These are phyloP conservation scores for Ammospiza caudacuta DNA, from an alignment of 2,113 vertebrate species.

Conservation along the genomic window DNA sequence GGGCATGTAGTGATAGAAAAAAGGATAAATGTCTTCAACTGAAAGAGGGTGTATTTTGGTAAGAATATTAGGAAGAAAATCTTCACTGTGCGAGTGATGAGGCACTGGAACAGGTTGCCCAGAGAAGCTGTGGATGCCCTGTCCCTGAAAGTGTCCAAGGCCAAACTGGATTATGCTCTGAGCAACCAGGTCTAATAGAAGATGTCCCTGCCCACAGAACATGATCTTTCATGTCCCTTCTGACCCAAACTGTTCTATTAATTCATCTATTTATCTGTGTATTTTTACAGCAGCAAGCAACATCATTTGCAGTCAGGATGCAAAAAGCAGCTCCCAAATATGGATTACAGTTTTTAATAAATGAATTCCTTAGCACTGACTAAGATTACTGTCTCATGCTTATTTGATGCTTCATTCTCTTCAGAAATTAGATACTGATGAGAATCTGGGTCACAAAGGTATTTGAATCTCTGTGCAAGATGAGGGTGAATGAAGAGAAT, in stretches of 20 bases:
- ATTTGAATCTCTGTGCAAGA: neutral
- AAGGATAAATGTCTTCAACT: neutral
- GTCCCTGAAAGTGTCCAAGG: neutral
- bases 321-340: neutral
- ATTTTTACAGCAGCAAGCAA: neutral
- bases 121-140: neutral
- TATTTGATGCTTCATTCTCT: conserved; percentile 16
- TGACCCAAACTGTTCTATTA: neutral
- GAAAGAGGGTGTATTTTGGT: neutral
- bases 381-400: neutral
- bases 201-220: neutral
- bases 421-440: conserved; percentile 8
- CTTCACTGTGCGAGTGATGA: neutral
- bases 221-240: neutral
- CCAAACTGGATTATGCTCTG: neutral
- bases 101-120: neutral
- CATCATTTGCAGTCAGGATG: neutral
- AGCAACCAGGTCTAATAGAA: neutral
- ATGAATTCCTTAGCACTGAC: neutral
- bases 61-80: neutral
- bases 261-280: neutral
- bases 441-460: conserved; percentile 4
- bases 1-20: neutral
- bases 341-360: neutral
- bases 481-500: neutral